Percentiles rank a stretch among this genome's conserved stretches.
Evolutionary conservation across 2,888 invertebrate genomes (phyloP).

Genomic region (Drosophila meridionalis): DNA sequence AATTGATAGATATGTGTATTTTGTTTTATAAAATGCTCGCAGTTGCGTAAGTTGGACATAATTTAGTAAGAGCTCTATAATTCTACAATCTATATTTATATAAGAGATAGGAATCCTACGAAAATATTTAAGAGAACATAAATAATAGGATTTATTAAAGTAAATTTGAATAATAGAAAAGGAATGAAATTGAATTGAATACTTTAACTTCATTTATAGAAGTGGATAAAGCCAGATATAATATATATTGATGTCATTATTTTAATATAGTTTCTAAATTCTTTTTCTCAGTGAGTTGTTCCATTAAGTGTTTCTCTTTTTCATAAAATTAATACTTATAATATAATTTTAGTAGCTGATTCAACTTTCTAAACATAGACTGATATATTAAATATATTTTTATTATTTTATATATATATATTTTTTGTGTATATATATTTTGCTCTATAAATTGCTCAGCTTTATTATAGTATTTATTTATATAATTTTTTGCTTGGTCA

Average conservation of each 20-base stretch:
- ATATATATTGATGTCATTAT: too few relatives aligned
- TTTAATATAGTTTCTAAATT: too few relatives aligned
- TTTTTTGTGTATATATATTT: neutral
- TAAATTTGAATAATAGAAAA: too few relatives aligned
- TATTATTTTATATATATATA: neutral
- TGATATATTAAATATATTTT: neutral
- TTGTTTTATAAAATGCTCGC: neutral
- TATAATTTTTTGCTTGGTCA: conserved; percentile 32
- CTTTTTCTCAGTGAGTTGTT: too few relatives aligned
- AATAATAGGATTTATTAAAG: too few relatives aligned
- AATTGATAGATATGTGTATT: neutral
- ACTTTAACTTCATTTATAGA: too few relatives aligned
- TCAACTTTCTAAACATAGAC: neutral
- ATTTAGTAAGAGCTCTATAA: too few relatives aligned
- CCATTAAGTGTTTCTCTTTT: neutral
- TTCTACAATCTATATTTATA: too few relatives aligned
- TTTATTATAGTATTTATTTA: neutral
- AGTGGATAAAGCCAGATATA: too few relatives aligned
- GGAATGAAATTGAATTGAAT: too few relatives aligned
- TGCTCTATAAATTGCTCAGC: neutral
- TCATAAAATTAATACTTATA: neutral
- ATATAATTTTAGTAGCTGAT: neutral
- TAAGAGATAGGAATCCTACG: too few relatives aligned
- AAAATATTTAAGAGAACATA: too few relatives aligned
- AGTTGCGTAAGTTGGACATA: neutral